These are phyloP conservation scores for Atopsyche davidsoni DNA, from an alignment of 1,140 invertebrate genomes.

Conservation along the genomic window DNA sequence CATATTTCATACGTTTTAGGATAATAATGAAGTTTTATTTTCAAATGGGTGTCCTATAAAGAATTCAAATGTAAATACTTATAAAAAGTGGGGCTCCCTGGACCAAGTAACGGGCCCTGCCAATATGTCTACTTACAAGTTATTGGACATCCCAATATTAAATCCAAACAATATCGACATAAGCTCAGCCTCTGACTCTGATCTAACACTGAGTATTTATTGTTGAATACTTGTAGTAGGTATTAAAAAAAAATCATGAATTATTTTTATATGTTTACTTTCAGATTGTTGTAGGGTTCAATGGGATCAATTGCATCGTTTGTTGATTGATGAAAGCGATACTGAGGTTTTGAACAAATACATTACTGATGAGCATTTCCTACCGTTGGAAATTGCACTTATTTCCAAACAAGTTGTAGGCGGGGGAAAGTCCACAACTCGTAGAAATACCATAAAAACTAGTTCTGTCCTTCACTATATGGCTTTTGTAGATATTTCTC, in stretches of 20 bases:
- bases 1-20: too few species aligned
- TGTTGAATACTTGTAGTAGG: too few species aligned
- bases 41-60: too few species aligned
- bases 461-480: not conserved
- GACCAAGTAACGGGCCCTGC: constrained; percentile 1
- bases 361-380: not conserved
- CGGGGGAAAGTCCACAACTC: not conserved
- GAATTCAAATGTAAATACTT: too few species aligned
- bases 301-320: constrained; percentile 12
- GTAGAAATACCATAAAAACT: not conserved
- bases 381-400: constrained; percentile 2
- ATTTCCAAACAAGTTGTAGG: not conserved
- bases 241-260: too few species aligned
- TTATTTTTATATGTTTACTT: not conserved
- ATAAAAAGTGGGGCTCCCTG: too few species aligned
- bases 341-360: constrained; percentile 8
- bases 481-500: constrained; percentile 9
- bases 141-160: too few species aligned
- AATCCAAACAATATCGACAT: too few species aligned
- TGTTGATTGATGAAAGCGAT: constrained; percentile 6
- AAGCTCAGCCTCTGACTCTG: too few species aligned
- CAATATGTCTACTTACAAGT: not conserved
- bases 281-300: constrained; percentile 3
- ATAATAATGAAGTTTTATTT: too few species aligned
- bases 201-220: too few species aligned